These are phyloP conservation scores for Heliconius charithonia DNA, from an alignment of 2,888 invertebrate genomes.

Conservation along the genomic window DNA sequence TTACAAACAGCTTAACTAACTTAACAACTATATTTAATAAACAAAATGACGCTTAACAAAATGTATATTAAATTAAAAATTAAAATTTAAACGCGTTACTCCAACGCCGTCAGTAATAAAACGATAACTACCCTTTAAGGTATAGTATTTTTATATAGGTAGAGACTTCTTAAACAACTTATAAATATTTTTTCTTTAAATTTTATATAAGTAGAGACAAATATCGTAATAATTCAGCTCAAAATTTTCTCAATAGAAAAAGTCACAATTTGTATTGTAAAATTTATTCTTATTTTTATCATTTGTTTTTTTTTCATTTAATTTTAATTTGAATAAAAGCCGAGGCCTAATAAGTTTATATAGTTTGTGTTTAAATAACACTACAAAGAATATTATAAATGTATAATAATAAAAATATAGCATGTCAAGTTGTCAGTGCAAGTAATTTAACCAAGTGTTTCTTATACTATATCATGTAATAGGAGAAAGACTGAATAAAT, in stretches of 20 bases:
- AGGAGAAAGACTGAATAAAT: neutral
- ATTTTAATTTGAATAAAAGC: neutral
- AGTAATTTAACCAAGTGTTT: neutral
- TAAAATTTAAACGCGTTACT: slow-evolving; percentile 10
- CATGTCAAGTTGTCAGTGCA: neutral
- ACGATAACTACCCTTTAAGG: slow-evolving; percentile 23
- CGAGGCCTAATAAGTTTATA: neutral
- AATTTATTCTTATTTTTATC: neutral
- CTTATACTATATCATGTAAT: no score
- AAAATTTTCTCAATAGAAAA: neutral
- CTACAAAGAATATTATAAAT: neutral
- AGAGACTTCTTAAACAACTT: neutral
- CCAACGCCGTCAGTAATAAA: slow-evolving; percentile 33
- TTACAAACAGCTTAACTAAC: slow-evolving; percentile 75
- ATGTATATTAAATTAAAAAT: slow-evolving; percentile 24
- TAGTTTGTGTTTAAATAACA: neutral
- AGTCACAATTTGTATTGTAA: neutral
- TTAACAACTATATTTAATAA: slow-evolving; percentile 59
- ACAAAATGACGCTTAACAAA: slow-evolving; percentile 45
- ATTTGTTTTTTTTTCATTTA: neutral
- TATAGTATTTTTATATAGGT: slow-evolving; percentile 8
- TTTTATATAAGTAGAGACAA: neutral
- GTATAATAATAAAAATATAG: slow-evolving; percentile 15
- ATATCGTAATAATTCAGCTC: neutral
- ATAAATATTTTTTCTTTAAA: neutral